Conservation (phyloP, 92 coral and sea anemone genomes). For the Phymanthus crucifer region DNA sequence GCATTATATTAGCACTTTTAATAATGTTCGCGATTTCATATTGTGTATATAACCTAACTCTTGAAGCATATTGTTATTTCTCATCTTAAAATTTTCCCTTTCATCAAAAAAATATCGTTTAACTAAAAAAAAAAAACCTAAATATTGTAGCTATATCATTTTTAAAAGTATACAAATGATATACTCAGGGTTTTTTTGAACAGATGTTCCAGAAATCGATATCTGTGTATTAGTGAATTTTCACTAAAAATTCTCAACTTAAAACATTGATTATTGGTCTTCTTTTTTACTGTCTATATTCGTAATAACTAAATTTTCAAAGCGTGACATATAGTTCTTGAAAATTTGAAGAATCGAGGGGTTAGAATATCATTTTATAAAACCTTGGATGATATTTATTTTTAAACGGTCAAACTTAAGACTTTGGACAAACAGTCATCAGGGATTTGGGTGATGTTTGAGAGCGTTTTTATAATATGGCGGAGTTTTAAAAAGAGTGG, state of each 20-base stretch:
- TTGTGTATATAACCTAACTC: not conserved
- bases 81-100: not conserved
- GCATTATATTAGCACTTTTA: not conserved
- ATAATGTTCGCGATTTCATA: not conserved
- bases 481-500: not conserved
- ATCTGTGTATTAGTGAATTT: not conserved
- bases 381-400: not conserved
- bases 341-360: not conserved
- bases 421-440: not conserved
- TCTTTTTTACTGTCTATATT: too few relatives aligned
- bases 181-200: not conserved
- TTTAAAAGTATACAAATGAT: not conserved
- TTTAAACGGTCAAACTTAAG: not conserved
- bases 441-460: not conserved
- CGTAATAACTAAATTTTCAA: not conserved
- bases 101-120: not conserved
- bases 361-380: not conserved
- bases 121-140: not conserved
- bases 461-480: not conserved
- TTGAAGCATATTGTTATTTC: not conserved
- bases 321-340: not conserved
- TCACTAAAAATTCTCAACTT: not conserved
- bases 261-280: not conserved
- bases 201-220: not conserved
- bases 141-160: too few relatives aligned